Evolutionary conservation across 2,888 invertebrate species (phyloP), one percentile per base, ranked within the genome.

Genomic region (Cristatella mucedo): DNA sequence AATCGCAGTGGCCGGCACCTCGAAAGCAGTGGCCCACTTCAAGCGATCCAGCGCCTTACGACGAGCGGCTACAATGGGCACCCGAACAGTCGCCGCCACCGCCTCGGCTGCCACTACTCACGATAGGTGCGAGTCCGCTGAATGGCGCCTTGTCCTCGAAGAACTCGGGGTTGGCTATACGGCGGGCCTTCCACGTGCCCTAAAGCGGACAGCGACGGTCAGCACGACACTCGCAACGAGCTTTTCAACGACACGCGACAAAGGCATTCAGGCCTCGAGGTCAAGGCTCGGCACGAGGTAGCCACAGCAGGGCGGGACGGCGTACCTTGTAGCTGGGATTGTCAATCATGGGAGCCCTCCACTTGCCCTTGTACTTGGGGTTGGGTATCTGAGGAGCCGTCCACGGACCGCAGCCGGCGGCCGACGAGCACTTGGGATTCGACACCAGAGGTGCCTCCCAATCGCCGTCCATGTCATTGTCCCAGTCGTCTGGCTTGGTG

Each of bases 381-480:
- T 93, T 93, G 42, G 81, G 74, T 33, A 89, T 75, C 53, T 77
- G 69, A 15, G 86, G 84, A 15, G 82, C 73, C 47, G 75, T 75
- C 86, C 95, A 97, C 31, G 71, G 69, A 0, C 97, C 97, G 69
- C 97, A 97, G 11, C 97, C 95, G 2, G 79, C 73, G 4, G 76
- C 78, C 7, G 68, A 71, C 49, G 72, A 73, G 59, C 93, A 95
- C 3, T 71, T 71, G 0, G 91, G 86, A 71, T 97, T 97, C 54
- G 80, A 79, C 61, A 93, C 76, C 41, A 84, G 71, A 0, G 93
- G 86, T 3, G 95, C 78, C 66, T 95, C 95, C 95, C 95, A 99
- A 59, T 82, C 82, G 1, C 97, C 97, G 68, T 97, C 97, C 80
- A 95, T 95, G 49, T 93, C 91, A 15, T 52, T 55, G 51, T 46